Evolutionary conservation across 92 coral and sea anemone species (phyloP), one percentile per base, ranked within the genome.

Genomic region (Zoanthus sansibaricus): DNA sequence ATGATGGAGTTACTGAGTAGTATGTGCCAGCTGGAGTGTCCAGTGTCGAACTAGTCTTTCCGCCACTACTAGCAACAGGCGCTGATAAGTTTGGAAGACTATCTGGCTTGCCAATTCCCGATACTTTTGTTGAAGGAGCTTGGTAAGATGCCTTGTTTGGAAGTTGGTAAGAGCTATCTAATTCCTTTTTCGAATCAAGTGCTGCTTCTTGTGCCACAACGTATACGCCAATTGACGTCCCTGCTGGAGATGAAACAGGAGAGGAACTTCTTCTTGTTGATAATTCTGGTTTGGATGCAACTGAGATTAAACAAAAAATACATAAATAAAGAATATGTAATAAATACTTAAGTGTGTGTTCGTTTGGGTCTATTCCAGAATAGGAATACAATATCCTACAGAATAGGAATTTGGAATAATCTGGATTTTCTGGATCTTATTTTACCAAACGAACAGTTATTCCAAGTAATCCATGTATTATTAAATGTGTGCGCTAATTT

Each of bases 1-100:
- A 5, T 25, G 70, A 6, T 7, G 74, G 75, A 7, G 61, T 80
- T 45, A 66, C 62, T 42, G 45, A 32, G 58, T 75, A 66, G 32
- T 80, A 80, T 25, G 85, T 12, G 5, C 85, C 85, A 13, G 66
- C 58, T 15, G 85, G 74, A 13, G 85, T 25, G 13, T 80, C 46
- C 10, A 1, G 42, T 42, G 30, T 21, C 9, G 58, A 56, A 6
- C 55, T 15, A 47, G 42, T 69, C 21, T 66, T 80, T 62, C 31
- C 4, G 15, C 75, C 82, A 49, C 17, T 25, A 13, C 61, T n/a
- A 15, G 4, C 18, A 46, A 17, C 31, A 1, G 72, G 17, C 9
- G 37, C 7, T 9, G 83, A 8, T n/a, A 37, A 16, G 30, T 1
- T 17, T 59, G 83, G 31, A 59, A 70, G 30, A 42, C 9, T 61